Evolutionary conservation across 2,888 invertebrate genomes (phyloP).

Genomic region (Euclidia mi): DNA sequence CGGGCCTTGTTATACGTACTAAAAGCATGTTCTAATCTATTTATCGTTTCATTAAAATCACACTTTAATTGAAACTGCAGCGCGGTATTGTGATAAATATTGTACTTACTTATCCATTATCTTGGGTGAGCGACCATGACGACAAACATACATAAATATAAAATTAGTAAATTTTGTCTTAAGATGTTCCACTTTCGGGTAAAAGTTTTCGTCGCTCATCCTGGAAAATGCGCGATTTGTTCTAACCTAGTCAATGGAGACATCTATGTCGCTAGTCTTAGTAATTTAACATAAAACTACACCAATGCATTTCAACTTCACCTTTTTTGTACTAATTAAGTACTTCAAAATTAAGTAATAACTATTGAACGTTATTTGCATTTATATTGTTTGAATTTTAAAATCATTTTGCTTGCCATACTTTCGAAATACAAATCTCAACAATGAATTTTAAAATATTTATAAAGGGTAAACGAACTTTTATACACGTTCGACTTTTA

Average conservation of each 20-base stretch:
- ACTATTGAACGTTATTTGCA: conserved; percentile 50
- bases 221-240: conserved; percentile 33
- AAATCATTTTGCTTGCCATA: conserved; percentile 22
- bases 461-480: conserved; percentile 8
- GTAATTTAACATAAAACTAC: conserved; percentile 57
- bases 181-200: too few relatives aligned
- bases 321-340: conserved; percentile 59
- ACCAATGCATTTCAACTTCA: conserved; percentile 76
- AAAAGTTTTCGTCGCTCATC: too few relatives aligned
- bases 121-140: neutral
- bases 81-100: conserved; percentile 69
- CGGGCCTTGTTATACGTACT: conserved; percentile 69
- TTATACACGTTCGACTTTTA: conserved; percentile 17
- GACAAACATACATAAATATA: too few relatives aligned
- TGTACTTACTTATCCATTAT: conserved; percentile 22
- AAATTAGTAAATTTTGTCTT: too few relatives aligned
- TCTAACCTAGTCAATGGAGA: conserved; percentile 78
- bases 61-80: conserved; percentile 47
- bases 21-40: conserved; percentile 54
- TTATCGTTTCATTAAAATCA: conserved; percentile 31
- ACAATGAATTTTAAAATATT: conserved; percentile 6
- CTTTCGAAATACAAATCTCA: conserved; percentile 18
- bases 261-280: conserved; percentile 67
- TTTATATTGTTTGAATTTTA: conserved; percentile 38
- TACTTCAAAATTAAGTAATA: conserved; percentile 42